These are phyloP conservation scores for Manis javanica DNA, from an alignment of 2,797 vertebrate species.

Conservation along the genomic window DNA sequence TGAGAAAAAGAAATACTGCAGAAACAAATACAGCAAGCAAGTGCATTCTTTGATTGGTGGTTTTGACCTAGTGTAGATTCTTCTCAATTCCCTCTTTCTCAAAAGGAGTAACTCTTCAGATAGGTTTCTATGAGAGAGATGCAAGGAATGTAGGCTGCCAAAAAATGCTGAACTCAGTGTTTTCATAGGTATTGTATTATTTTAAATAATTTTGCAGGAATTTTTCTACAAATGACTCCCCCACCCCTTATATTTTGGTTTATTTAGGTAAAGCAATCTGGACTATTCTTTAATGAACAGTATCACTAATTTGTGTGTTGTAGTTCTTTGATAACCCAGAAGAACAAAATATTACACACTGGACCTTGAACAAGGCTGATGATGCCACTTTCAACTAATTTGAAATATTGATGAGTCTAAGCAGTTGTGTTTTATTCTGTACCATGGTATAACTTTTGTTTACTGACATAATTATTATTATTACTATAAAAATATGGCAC, in stretches of 20 bases:
- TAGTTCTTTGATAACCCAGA: not conserved
- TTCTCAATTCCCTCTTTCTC: not conserved
- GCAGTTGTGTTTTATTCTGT: not conserved
- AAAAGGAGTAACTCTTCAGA: not conserved
- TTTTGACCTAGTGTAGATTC: not conserved
- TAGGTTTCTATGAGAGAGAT: not conserved
- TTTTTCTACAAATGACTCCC: not conserved
- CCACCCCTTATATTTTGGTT: not conserved
- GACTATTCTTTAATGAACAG: not conserved
- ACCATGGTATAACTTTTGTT: not conserved
- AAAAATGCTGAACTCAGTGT: not conserved
- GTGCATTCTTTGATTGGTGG: not conserved
- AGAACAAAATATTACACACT: not conserved
- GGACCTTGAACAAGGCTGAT: not conserved
- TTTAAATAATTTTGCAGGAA: not conserved
- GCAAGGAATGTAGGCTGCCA: not conserved
- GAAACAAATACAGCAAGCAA: not conserved
- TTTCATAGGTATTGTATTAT: not conserved
- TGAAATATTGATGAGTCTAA: not conserved
- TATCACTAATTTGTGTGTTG: not conserved
- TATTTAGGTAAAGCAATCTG: not conserved
- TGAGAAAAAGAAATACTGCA: not conserved
- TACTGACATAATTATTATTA: not conserved
- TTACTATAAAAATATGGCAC: not conserved
- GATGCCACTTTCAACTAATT: not conserved